Conservation (phyloP, 2,113 vertebrate genomes). For the Peucedramus taeniatus region DNA sequence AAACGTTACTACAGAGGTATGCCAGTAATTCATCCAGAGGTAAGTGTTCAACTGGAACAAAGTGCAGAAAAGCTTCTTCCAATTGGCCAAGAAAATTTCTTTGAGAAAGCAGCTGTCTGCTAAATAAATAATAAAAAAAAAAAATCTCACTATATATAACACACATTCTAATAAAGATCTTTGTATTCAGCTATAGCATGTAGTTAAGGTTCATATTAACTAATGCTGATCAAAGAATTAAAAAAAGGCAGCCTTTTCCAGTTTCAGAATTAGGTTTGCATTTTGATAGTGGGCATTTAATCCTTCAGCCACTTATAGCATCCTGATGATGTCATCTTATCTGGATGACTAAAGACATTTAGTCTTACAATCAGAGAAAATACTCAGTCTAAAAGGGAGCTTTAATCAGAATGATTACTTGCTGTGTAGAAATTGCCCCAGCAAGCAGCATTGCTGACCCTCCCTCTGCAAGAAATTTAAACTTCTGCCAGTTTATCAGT, state of each 20-base stretch:
- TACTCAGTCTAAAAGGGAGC: neutral
- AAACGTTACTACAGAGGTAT: neutral
- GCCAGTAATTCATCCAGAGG: neutral
- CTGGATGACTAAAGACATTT: constrained; percentile 40
- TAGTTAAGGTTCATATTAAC: neutral
- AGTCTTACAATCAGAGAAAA: constrained; percentile 35
- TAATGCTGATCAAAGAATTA: neutral
- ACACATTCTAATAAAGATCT: neutral
- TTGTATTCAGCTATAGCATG: neutral
- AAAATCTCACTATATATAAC: rapidly evolving
- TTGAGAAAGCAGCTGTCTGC: neutral
- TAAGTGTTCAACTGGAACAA: neutral
- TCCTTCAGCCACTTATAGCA: neutral
- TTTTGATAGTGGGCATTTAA: neutral
- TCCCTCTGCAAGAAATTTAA: constrained; percentile 35
- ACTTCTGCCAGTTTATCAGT: constrained; percentile 9
- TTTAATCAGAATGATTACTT: constrained; percentile 8
- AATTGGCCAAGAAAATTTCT: neutral
- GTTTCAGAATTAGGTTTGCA: neutral
- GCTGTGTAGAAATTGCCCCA: neutral
- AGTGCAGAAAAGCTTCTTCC: neutral
- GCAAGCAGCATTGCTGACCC: neutral
- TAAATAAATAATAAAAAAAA: neutral
- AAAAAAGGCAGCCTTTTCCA: neutral
- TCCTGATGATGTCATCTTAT: neutral